Base-by-base conservation (phyloP, 2,888 invertebrate species). In the Lasioglossum morio region DNA sequence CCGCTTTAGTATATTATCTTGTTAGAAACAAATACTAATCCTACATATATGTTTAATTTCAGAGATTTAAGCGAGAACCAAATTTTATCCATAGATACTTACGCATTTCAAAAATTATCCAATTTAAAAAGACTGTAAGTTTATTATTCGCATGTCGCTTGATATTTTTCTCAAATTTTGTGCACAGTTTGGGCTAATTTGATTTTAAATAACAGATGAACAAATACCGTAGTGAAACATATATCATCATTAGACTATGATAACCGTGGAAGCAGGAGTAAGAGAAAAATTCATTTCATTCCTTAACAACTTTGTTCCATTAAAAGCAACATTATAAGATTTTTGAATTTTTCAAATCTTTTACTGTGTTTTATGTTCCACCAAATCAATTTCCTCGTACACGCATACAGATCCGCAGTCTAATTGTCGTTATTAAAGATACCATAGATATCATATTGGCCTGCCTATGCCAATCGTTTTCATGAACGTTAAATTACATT, bases 31-130 rank as follows among this genome's bases (percentile, higher is more conserved):
- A 40, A 73, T 63, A 57, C 34, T 79, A 82, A 77, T 81, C 4
- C 76, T 37, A 73, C 43, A 43, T 23, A 48, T 30, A 69, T 30
- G 66, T 77, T 30, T 81, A 77, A 82, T 92, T 95, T 96, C 95
- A 98, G 98, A 92, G 98, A 98, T 95, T 96, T 98, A 77, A 98
- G 97, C 93, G 97, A 97, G 93, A 98, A 98, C 94, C 96, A 97
- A 91, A 97, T 98, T 93, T 96, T 96, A 72, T 95, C 96, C 30
- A 97, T 98, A 91, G 97, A 97, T 90, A 96, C 97, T 5, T 97
- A 97, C 92, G 97, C 98, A 77, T 98, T 99, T 94, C 96, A 96
- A 89, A 97, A 97, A 94, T 96, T 97, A 92, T 96, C 97, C 23
- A 97, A 97, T 84, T 95, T 98, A n/a, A 97, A 98, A 94, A 96